Evolutionary conservation across 1,140 invertebrate genomes (phyloP), one percentile per base, ranked within the genome.

Genomic region (Neodiprion fabricii): DNA sequence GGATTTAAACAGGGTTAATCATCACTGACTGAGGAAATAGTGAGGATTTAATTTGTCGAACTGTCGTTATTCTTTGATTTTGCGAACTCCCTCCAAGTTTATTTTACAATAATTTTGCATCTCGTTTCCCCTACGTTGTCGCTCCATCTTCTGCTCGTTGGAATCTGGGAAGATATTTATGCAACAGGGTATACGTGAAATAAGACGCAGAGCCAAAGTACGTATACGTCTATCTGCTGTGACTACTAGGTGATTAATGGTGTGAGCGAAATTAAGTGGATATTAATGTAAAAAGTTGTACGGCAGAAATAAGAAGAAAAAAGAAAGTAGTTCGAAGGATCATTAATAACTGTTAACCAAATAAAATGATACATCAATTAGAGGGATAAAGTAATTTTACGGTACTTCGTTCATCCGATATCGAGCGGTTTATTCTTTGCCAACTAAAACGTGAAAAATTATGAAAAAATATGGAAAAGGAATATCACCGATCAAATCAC

Each of bases 201-300:
- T 40, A 40, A 40, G 5, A 40, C 28, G 28, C 1, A 40, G 28
- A 40, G 5, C 5, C 28, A 40, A 40, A 40, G 28, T 40, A 40
- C 28, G 28, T 40, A 40, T 40, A 40, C 5, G 28, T 40, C 28
- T 40, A 40, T 40, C 28, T 40, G 1, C 1, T 40, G 2, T 40
- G 5, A 40, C 28, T 40, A 2, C 28, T 40, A 5, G 23, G 21
- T 69, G 12, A 10, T 69, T 69, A 47, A 69, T 23, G 67, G 21
- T 23, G 67, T 21, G 12, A 69, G 11, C 7, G 21, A 61, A 21
- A 69, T 69, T 69, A 69, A 69, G 67, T 69, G 40, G 67, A 69
- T 69, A 69, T 69, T 69, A 69, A 69, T 28, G 67, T 69, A 23
- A 69, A 12, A 69, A 69, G 21, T 69, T 69, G 23, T 69, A 69